Evolutionary conservation across 35 echinoderm and acorn worm genomes (phyloP).

Genomic region (Anneissia japonica): DNA sequence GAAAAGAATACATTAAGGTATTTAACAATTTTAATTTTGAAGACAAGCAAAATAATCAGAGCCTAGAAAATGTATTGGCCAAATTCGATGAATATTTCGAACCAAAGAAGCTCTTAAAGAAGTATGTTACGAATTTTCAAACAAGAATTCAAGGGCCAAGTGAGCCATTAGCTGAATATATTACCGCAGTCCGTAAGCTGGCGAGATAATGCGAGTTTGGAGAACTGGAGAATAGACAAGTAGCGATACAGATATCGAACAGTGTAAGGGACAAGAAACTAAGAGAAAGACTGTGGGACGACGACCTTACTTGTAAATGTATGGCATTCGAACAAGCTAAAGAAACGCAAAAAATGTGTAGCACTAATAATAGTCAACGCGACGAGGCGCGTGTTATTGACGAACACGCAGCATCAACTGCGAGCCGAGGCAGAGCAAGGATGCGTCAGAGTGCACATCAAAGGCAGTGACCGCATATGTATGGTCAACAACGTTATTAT

Average conservation of each 20-base stretch:
- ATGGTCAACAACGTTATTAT: too few species aligned
- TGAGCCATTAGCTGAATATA: constrained; percentile 23
- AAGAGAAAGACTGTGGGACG: not conserved
- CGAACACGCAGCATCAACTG: too few species aligned
- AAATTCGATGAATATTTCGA: constrained; percentile 37
- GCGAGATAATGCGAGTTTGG: not conserved
- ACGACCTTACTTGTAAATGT: too few species aligned
- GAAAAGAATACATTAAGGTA: constrained; percentile 21
- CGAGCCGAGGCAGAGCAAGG: too few species aligned
- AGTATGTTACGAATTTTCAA: constrained; percentile 30
- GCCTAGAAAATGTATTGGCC: constrained; percentile 10
- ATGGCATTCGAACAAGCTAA: too few species aligned
- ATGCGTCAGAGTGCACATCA: too few species aligned
- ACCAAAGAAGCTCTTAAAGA: constrained; percentile 44
- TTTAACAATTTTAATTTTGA: constrained; percentile 11
- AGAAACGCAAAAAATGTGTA: too few species aligned
- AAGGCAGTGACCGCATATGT: too few species aligned
- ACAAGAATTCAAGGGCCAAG: constrained; percentile 9
- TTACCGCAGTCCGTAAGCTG: constrained; percentile 9
- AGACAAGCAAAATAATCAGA: not conserved
- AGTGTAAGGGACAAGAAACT: not conserved
- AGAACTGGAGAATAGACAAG: constrained; percentile 1
- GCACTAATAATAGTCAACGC: too few species aligned
- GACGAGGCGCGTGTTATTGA: too few species aligned
- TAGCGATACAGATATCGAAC: constrained; percentile 20